phyloP scores from a whole-genome alignment of 1,140 invertebrate species.

The Drosophila parabipectinata region DNA sequence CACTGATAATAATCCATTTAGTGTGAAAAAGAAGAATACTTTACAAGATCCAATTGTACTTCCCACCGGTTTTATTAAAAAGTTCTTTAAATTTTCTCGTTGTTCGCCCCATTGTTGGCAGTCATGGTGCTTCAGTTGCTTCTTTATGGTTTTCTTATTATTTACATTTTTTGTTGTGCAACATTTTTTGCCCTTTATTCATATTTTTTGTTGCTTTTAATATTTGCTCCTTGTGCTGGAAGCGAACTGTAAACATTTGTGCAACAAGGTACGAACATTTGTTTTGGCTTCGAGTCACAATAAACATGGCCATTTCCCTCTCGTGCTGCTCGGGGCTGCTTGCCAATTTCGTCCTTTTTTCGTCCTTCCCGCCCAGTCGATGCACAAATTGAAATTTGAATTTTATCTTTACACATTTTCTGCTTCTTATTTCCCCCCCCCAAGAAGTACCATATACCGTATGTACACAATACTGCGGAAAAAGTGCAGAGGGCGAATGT shows the following conservation, averaged over 20 bases:
- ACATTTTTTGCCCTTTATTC: conserved; percentile 10
- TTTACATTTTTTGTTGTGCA: conserved; percentile 1
- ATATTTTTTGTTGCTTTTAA: conserved; percentile 15
- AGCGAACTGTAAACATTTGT: conserved; percentile 75
- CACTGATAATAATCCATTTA: not conserved
- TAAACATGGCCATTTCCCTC: conserved; percentile 56
- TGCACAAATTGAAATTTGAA: conserved; percentile 79
- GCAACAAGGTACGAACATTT: conserved; percentile 78
- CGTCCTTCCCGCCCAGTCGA: conserved; percentile 36
- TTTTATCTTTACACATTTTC: conserved; percentile 75
- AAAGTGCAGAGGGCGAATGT: conserved; percentile 1
- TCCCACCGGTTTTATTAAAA: not conserved
- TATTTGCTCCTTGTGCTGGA: conserved; percentile 39
- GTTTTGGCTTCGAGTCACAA: conserved; percentile 75
- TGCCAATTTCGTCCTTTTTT: conserved; percentile 4
- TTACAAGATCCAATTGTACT: not conserved
- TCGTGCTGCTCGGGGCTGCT: conserved; percentile 18
- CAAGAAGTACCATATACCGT: not conserved
- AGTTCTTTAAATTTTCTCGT: not conserved
- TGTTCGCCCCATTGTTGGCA: conserved; percentile 36
- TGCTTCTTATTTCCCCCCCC: conserved; percentile 69
- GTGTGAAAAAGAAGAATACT: not conserved
- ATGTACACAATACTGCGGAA: conserved; percentile 1
- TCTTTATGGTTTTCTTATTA: conserved; percentile 31
- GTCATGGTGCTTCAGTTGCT: conserved; percentile 37